Percentiles rank a stretch among this genome's conserved stretches.
Conservation (phyloP, 92 coral and sea anemone species). For the Hydrozoanthus gracilis region DNA sequence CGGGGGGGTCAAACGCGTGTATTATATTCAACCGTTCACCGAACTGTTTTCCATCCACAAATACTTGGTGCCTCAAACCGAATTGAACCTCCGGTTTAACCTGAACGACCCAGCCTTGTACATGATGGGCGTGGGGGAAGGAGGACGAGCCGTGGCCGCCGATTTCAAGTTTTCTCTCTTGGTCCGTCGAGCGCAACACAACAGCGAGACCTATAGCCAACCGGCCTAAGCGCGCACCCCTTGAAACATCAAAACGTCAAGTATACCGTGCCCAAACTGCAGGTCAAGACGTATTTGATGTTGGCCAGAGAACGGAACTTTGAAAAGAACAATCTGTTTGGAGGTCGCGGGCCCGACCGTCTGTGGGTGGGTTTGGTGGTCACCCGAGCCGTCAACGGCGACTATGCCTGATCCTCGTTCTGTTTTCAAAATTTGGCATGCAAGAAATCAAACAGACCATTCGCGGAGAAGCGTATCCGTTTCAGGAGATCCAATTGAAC, state of each 20-base stretch:
- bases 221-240: no score
- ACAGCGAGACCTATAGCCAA: not conserved
- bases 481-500: not conserved
- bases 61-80: no score
- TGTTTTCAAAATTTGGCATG: not conserved
- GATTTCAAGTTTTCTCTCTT: no score
- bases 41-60: no score
- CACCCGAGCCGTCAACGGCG: not conserved
- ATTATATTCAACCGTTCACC: no score
- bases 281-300: not conserved
- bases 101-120: slow-evolving; percentile 2
- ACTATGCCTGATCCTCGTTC: not conserved
- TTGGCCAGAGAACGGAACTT: no score
- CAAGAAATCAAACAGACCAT: no score
- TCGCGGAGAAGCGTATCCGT: not conserved
- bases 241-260: not conserved
- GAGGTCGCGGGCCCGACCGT: slow-evolving; percentile 12
- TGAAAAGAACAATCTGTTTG: not conserved
- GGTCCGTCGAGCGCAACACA: not conserved
- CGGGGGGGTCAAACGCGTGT: no score
- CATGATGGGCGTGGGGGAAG: no score
- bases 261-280: slow-evolving; percentile 4
- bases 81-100: no score
- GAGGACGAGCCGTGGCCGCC: no score
- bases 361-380: slow-evolving; percentile 8